Evolutionary conservation across 2,113 vertebrate species (phyloP).

Genomic region (Cebidichthys violaceus): DNA sequence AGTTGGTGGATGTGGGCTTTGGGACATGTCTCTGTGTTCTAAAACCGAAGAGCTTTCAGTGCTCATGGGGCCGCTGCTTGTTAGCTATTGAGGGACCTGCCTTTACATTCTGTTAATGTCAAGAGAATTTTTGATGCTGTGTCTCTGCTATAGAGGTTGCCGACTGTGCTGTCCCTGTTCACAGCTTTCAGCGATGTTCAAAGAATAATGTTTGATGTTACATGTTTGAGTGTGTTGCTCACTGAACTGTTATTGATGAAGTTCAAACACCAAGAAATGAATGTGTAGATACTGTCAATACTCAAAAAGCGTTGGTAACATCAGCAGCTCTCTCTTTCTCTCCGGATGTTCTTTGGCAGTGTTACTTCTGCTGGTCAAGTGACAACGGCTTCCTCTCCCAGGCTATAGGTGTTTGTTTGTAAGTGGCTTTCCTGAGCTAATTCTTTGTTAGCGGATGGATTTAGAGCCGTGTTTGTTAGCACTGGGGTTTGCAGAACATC

Average conservation of each 20-base stretch:
- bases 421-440: conserved; percentile 62
- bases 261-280: conserved; percentile 17
- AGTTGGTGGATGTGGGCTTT: conserved; percentile 56
- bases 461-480: conserved; percentile 48
- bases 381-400: conserved; percentile 24
- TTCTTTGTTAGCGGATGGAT: conserved; percentile 67
- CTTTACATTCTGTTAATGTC: conserved; percentile 59
- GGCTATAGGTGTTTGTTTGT: conserved; percentile 55
- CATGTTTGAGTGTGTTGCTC: conserved; percentile 17
- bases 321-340: not conserved
- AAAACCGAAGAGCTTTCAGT: conserved; percentile 67
- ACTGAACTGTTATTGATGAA: conserved; percentile 19
- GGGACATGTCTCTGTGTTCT: conserved; percentile 62
- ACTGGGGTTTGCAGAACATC: conserved; percentile 58
- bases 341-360: conserved; percentile 3
- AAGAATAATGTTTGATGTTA: conserved; percentile 48
- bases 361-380: conserved; percentile 39
- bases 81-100: conserved; percentile 50
- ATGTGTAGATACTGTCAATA: not conserved
- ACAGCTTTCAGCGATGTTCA: conserved; percentile 38
- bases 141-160: conserved; percentile 29
- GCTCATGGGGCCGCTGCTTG: conserved; percentile 52
- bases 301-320: not conserved
- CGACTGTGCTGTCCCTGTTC: conserved; percentile 21
- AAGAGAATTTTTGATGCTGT: conserved; percentile 41